Conservation (phyloP, 2,113 vertebrate genomes). For the Bos javanicus region DNA sequence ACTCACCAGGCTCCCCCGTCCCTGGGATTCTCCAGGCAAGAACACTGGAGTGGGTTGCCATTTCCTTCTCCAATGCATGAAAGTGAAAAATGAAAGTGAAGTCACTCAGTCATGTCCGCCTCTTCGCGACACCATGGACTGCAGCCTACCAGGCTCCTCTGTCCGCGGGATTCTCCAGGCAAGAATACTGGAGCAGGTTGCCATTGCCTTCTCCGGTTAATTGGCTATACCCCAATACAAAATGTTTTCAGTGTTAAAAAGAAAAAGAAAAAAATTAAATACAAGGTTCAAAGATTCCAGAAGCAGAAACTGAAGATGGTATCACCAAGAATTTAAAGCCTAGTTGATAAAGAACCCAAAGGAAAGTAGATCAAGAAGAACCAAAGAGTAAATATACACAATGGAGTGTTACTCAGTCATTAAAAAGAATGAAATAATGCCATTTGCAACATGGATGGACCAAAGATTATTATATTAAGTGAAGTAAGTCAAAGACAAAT, state of each 20-base stretch:
- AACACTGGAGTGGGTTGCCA: no score
- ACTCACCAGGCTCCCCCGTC: no score
- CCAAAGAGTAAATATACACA: background rate
- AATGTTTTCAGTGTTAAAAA: background rate
- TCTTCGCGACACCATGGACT: no score
- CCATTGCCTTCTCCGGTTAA: background rate
- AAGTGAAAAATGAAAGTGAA: no score
- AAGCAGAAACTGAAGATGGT: background rate
- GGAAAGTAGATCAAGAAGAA: background rate
- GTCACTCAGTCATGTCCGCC: no score
- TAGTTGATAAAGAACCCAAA: background rate
- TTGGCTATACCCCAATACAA: background rate
- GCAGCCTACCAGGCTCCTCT: no score
- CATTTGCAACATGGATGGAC: background rate
- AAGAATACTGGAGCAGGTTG: no score
- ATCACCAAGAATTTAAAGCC: background rate
- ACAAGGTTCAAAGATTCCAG: background rate
- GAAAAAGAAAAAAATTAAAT: background rate
- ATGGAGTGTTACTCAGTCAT: background rate
- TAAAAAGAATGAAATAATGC: background rate
- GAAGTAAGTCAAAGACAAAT: background rate
- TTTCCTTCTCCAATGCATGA: no score
- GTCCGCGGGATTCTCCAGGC: no score
- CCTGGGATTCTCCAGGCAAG: no score
- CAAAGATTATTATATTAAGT: background rate